Conservation (phyloP, 2,888 invertebrate genomes). For the Boloria selene region DNA sequence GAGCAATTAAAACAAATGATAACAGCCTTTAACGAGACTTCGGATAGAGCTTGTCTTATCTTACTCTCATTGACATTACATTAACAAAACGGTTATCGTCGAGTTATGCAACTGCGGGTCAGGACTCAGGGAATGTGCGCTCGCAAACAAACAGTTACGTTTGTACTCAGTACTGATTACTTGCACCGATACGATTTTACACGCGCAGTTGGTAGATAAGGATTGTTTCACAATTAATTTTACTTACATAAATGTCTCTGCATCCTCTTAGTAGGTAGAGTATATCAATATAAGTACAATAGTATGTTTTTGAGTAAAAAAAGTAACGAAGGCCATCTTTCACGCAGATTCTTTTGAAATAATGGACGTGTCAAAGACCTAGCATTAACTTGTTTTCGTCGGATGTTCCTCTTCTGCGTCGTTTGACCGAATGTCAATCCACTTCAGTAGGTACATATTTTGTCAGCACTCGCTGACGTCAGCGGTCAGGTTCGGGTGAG, state of each 20-base stretch:
- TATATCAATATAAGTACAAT: too few species aligned
- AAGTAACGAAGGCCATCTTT: neutral
- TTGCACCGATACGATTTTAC: neutral
- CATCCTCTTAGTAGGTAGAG: too few species aligned
- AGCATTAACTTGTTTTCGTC: constrained; percentile 9
- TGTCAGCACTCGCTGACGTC: constrained; percentile 2
- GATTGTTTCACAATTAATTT: too few species aligned
- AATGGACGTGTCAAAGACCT: constrained; percentile 9
- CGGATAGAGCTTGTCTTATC: constrained; percentile 1
- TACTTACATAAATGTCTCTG: too few species aligned
- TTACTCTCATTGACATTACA: neutral
- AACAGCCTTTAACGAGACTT: constrained; percentile 1
- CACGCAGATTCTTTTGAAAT: neutral
- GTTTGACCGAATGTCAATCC: neutral
- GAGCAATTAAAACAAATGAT: constrained; percentile 9
- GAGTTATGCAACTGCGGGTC: neutral
- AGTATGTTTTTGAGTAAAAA: too few species aligned
- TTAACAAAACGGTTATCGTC: neutral
- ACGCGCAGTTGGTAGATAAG: constrained; percentile 12
- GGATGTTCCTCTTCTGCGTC: neutral
- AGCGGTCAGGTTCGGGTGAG: constrained; percentile 21
- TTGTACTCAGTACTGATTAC: neutral
- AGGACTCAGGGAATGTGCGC: neutral
- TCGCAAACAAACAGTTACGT: constrained; percentile 1
- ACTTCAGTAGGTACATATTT: neutral